Percentiles rank a stretch among this genome's conserved stretches.
These are phyloP conservation scores for Gallinago nigripennis DNA, from an alignment of 2,797 vertebrate species.

Conservation along the genomic window DNA sequence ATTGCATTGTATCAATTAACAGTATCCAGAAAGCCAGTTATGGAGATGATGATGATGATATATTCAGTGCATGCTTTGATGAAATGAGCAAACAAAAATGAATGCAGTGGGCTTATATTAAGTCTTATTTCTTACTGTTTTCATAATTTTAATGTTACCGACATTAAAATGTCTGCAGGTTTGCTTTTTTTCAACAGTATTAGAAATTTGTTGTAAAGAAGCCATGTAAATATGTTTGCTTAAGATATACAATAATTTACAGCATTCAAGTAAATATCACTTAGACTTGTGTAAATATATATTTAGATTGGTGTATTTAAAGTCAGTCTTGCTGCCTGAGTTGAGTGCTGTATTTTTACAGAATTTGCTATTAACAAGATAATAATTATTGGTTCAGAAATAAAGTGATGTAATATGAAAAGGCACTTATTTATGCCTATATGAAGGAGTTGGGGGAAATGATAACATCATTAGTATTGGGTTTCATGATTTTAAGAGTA, in stretches of 20 bases:
- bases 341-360: background rate
- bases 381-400: background rate
- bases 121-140: background rate
- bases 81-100: background rate
- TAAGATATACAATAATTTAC: background rate
- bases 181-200: background rate
- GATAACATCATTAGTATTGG: background rate
- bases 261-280: background rate
- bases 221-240: background rate
- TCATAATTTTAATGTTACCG: background rate
- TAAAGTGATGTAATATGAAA: background rate
- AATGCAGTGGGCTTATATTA: background rate
- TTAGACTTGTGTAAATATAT: background rate
- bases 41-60: background rate
- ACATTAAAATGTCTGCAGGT: background rate
- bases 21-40: background rate
- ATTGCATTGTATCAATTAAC: background rate
- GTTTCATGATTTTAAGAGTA: background rate
- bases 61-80: background rate
- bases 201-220: background rate
- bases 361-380: background rate
- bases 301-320: background rate
- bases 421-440: background rate
- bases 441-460: background rate
- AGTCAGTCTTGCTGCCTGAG: background rate